Percentiles rank a stretch among this genome's conserved stretches.
phyloP scores from a whole-genome alignment of 1,140 invertebrate genomes.

The Cheumatopsyche charites region DNA sequence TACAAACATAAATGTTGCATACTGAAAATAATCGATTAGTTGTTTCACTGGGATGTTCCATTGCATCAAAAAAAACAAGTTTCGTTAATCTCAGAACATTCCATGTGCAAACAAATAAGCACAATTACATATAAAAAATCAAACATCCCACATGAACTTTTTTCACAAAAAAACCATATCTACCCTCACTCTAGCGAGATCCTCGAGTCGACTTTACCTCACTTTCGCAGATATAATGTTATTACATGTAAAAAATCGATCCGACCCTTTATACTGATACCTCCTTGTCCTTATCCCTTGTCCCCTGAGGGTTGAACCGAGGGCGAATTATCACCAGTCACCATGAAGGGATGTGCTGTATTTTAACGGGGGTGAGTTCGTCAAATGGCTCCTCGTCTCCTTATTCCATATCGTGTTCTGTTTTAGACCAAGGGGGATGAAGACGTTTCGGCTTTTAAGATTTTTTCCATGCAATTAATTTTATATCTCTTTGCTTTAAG shows the following conservation, averaged over 20 bases:
- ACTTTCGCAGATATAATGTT: background rate
- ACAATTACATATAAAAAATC: no score
- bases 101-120: no score
- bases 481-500: slow-evolving; percentile 48
- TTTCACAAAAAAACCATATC: no score
- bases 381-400: background rate
- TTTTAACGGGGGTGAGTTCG: slow-evolving; percentile 1
- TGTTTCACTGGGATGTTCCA: no score
- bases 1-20: no score
- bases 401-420: background rate
- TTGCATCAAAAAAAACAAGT: no score
- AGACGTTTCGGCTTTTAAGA: slow-evolving; percentile 45
- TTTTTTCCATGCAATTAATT: slow-evolving; percentile 49
- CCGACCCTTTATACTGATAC: background rate
- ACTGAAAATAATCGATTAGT: no score
- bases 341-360: slow-evolving; percentile 35
- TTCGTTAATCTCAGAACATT: no score
- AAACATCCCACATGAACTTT: no score
- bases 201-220: no score
- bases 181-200: no score
- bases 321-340: slow-evolving; percentile 43
- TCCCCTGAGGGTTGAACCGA: background rate
- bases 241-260: slow-evolving; percentile 12
- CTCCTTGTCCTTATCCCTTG: background rate
- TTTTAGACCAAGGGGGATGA: background rate